phyloP scores from a whole-genome alignment of 2,113 vertebrate genomes.

The Chinchilla lanigera region DNA sequence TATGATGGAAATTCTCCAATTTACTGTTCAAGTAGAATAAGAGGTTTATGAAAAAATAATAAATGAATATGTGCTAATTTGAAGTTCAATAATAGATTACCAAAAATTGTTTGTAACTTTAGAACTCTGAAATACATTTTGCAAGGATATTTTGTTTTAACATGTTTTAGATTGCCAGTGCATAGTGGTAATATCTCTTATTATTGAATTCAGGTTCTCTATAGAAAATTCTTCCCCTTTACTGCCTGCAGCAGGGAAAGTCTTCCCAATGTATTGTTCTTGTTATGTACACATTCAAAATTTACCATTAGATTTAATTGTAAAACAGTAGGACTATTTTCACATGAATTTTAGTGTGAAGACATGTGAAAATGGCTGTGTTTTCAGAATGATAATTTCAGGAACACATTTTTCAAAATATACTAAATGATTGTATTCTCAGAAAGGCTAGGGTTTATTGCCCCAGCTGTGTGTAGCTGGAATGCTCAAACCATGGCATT shows the following conservation, averaged over 20 bases:
- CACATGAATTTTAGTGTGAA: neutral
- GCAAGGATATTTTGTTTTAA: neutral
- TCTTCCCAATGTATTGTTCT: neutral
- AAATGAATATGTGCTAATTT: neutral
- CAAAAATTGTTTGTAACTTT: neutral
- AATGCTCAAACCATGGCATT: neutral
- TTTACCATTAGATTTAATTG: neutral
- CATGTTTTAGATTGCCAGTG: neutral
- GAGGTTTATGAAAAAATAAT: neutral
- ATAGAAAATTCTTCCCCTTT: neutral
- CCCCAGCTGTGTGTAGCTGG: neutral
- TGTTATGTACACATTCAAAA: neutral
- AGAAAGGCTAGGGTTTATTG: neutral
- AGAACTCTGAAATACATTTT: neutral
- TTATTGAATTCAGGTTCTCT: neutral
- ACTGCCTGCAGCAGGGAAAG: neutral
- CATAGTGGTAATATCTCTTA: neutral
- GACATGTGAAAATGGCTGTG: neutral
- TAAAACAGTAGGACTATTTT: neutral
- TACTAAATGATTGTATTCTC: neutral
- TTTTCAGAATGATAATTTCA: neutral
- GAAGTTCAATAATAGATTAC: neutral
- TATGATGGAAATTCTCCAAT: neutral
- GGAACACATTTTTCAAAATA: neutral
- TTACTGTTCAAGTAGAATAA: neutral